phyloP scores from a whole-genome alignment of 2,113 vertebrate genomes.

The Dermatemys mawii region DNA sequence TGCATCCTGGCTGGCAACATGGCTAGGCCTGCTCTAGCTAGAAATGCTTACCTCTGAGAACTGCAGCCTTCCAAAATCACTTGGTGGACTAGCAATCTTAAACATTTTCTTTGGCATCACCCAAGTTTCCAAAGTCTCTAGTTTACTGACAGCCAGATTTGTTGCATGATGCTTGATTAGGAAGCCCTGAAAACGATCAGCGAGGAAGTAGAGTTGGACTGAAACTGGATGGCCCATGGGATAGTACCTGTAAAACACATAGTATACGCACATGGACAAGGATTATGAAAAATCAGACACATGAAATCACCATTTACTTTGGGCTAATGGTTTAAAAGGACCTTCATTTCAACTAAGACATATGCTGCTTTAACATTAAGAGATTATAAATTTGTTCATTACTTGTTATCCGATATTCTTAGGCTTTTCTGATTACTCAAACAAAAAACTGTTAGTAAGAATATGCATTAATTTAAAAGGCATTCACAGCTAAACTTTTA shows the following conservation, averaged over 20 bases:
- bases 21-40: neutral
- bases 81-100: conserved; percentile 87
- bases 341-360: conserved; percentile 26
- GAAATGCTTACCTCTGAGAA: conserved; percentile 87
- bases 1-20: neutral
- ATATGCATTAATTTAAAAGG: neutral
- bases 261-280: accelerated
- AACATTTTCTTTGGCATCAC: conserved; percentile 94
- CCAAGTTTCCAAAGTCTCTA: conserved; percentile 97
- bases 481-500: neutral
- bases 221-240: conserved; percentile 95
- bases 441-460: neutral
- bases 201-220: conserved; percentile 95
- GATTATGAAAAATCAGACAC: neutral
- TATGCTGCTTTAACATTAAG: neutral
- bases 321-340: conserved; percentile 20
- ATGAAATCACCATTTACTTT: neutral
- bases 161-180: conserved; percentile 93
- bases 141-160: conserved; percentile 95
- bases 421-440: neutral
- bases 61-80: conserved; percentile 91
- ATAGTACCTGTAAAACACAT: conserved; percentile 86
- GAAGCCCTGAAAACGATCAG: conserved; percentile 97
- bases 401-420: conserved; percentile 36
- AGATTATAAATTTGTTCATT: conserved; percentile 8